Conservation (phyloP, 1,140 invertebrate genomes). For the Gryllus bimaculatus region DNA sequence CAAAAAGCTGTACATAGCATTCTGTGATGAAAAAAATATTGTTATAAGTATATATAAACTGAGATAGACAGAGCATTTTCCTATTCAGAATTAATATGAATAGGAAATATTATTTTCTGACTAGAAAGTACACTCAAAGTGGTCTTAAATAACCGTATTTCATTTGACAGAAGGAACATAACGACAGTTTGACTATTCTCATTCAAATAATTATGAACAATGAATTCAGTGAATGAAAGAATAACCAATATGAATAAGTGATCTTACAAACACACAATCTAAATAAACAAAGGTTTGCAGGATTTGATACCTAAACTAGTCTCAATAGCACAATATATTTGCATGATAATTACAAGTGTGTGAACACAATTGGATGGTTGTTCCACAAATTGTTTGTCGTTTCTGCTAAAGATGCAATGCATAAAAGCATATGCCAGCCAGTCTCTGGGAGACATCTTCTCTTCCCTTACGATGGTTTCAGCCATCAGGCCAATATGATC, state of each 20-base stretch:
- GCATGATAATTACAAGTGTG: slow-evolving; percentile 26
- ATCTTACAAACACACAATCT: not conserved
- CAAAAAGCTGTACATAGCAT: slow-evolving; percentile 6
- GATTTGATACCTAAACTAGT: slow-evolving; percentile 8
- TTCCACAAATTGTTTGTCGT: not conserved
- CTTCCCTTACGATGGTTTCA: not conserved
- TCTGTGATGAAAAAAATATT: not conserved
- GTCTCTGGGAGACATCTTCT: not conserved
- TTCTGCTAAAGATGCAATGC: not conserved
- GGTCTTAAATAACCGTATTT: not conserved
- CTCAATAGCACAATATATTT: not conserved
- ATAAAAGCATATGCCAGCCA: not conserved
- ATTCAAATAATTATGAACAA: not conserved
- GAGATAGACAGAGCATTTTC: slow-evolving; percentile 6
- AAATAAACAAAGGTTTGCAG: not conserved
- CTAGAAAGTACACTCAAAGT: slow-evolving; percentile 15
- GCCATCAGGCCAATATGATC: slow-evolving; percentile 21
- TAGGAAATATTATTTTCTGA: slow-evolving; percentile 3
- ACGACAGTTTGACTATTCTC: not conserved
- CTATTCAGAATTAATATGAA: not conserved
- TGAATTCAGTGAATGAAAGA: not conserved
- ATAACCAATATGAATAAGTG: not conserved
- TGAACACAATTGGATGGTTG: slow-evolving; percentile 3
- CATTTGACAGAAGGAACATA: not conserved
- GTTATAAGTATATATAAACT: not conserved